phyloP scores from a whole-genome alignment of 2,797 vertebrate genomes.

The Poecilia gillii region DNA sequence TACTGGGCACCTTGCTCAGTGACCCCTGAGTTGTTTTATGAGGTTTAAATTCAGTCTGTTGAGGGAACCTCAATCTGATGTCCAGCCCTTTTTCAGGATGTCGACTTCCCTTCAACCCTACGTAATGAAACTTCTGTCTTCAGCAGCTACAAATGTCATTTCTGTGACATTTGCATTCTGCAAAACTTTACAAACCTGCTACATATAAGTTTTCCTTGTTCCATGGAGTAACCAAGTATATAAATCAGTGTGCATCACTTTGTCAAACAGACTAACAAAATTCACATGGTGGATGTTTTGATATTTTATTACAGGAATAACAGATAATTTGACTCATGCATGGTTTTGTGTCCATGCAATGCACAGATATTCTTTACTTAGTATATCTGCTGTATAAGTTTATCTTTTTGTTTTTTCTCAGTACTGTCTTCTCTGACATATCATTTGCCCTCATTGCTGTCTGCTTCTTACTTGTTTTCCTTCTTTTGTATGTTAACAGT shows the following conservation, averaged over 20 bases:
- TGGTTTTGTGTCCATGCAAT: not conserved
- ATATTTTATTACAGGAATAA: not conserved
- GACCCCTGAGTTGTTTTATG: not conserved
- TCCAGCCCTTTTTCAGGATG: not conserved
- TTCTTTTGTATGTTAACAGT: constrained; percentile 77
- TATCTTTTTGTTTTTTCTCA: constrained; percentile 6
- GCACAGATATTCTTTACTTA: constrained; percentile 9
- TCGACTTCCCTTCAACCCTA: not conserved
- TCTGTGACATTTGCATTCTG: too few relatives aligned
- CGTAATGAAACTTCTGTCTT: not conserved
- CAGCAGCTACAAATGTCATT: not conserved
- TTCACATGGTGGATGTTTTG: not conserved
- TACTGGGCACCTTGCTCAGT: not conserved
- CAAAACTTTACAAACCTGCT: not conserved
- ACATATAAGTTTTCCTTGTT: not conserved
- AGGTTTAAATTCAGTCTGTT: not conserved
- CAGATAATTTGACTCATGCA: not conserved
- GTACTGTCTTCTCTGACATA: constrained; percentile 38
- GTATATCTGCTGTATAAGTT: constrained; percentile 19
- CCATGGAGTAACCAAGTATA: not conserved
- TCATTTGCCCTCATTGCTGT: constrained; percentile 75
- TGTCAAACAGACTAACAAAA: not conserved
- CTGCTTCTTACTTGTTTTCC: constrained; percentile 71
- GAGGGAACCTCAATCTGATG: not conserved
- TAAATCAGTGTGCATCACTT: not conserved